These are phyloP conservation scores for Ascidia mentula DNA, from an alignment of 23 tunicate genomes.

Conservation along the genomic window DNA sequence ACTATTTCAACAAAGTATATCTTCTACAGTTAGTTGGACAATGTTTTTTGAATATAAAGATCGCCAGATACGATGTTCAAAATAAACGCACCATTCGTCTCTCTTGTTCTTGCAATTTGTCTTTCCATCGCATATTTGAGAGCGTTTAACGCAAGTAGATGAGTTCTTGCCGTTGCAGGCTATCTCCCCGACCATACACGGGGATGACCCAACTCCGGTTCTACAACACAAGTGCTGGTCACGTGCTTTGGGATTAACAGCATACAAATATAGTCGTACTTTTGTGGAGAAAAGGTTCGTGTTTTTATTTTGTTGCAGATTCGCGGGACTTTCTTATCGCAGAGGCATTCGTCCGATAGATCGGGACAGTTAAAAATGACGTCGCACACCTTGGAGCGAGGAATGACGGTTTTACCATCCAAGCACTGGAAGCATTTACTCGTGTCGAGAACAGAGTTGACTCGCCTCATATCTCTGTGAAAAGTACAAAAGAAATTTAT, in stretches of 20 bases:
- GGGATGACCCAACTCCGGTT: neutral
- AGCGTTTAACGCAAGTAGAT: neutral
- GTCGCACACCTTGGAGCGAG: constrained; percentile 56
- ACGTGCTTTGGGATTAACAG: too few species aligned
- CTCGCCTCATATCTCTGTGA: neutral
- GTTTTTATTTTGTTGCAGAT: neutral
- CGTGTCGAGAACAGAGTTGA: neutral
- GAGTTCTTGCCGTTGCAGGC: neutral
- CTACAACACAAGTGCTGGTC: neutral
- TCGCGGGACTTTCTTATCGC: constrained; percentile 5
- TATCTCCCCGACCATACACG: neutral
- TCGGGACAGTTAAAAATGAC: constrained; percentile 76
- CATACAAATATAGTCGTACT: neutral
- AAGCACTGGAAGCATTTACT: constrained; percentile 60
- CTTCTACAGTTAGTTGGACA: too few species aligned
- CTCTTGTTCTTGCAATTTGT: constrained; percentile 17
- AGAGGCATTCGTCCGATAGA: constrained; percentile 88
- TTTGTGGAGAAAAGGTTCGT: neutral
- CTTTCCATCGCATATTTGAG: constrained; percentile 32
- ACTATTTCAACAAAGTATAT: too few species aligned
- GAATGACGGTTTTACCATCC: constrained; percentile 41
- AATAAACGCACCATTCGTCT: constrained; percentile 56
- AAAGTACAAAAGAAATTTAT: too few species aligned
- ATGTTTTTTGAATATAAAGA: too few species aligned
- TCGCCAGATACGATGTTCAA: too few species aligned